Evolutionary conservation across 2,888 invertebrate species (phyloP).

Genomic region (Scaptomyza tumidula): DNA sequence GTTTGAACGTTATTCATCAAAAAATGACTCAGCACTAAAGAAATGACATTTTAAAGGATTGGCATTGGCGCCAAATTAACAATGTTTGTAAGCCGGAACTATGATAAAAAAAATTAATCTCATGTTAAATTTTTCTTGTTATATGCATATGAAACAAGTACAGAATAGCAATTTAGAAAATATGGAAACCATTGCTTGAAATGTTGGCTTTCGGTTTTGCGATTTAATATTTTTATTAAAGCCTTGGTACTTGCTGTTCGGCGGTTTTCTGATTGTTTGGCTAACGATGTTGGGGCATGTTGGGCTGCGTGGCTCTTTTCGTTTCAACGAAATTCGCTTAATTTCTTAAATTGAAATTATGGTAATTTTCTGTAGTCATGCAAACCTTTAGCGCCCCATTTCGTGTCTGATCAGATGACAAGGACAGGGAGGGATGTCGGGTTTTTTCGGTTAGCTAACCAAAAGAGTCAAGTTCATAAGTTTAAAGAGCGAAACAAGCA

Average conservation of each 20-base stretch:
- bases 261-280: constrained; percentile 13
- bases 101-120: too few species aligned
- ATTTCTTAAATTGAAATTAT: constrained; percentile 82
- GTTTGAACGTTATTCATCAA: too few species aligned
- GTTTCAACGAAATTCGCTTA: constrained; percentile 69
- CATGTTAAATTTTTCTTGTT: too few species aligned
- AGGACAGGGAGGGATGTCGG: background rate
- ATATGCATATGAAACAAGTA: too few species aligned
- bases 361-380: constrained; percentile 81
- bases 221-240: constrained; percentile 54
- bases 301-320: constrained; percentile 56
- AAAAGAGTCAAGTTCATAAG: constrained; percentile 77
- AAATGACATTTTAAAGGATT: too few species aligned
- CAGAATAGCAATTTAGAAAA: background rate
- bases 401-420: constrained; percentile 60
- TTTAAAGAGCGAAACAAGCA: constrained; percentile 55
- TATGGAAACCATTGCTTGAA: constrained; percentile 4
- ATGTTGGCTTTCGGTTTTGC: constrained; percentile 17
- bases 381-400: constrained; percentile 66
- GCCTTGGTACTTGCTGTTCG: constrained; percentile 38
- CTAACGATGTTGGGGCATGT: constrained; percentile 37
- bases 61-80: background rate
- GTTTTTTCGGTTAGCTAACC: constrained; percentile 47
- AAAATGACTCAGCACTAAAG: too few species aligned
- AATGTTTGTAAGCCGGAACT: background rate